Evolutionary conservation across 2,797 vertebrate genomes (phyloP), one percentile per base, ranked within the genome.

Genomic region (Danio albolineatus): DNA sequence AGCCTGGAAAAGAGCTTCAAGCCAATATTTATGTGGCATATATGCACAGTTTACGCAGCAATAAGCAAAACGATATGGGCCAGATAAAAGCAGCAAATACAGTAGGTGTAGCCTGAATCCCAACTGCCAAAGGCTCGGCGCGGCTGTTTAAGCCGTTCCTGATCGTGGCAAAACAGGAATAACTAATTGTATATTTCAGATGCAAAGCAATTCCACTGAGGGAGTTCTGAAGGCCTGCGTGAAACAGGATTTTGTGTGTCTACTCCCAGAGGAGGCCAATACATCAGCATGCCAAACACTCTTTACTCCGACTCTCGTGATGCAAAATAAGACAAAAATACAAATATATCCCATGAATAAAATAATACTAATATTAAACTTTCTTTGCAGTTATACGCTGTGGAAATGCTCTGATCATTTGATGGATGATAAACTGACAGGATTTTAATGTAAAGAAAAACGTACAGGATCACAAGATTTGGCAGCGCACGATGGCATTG

Each of bases 121-220:
- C 51, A 43, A 13, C 14, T n/a, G 86, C 90, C 82, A 72, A 16
- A 66, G 89, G 90, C 89, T 70, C 36, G 66, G 46, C 66, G 64
- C 39, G 44, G 54, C 60, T 60, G 49, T 80, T 78, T 84, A 90
- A 90, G 88, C 85, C 86, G 90, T 88, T 87, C 82, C 90, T 89
- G 36, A 90, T 84, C 48, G 86, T 86, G 88, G 87, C 86, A 1
- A 91, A 92, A 92, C 89, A 91, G 89, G 92, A 91, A 89, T 89
- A 90, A 89, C 90, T 92, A 92, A 94, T 93, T 92, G 90, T 90
- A 90, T 87, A 91, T 92, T 92, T 93, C 84, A 89, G 90, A 92
- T 92, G 91, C 89, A 93, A 93, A 93, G 89, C 90, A 86, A 90
- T 90, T 90, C 91, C 87, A 89, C 87, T 81, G 89, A 92, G 57